Conservation (phyloP, 2,888 invertebrate genomes). For the Morinoia aosen region DNA sequence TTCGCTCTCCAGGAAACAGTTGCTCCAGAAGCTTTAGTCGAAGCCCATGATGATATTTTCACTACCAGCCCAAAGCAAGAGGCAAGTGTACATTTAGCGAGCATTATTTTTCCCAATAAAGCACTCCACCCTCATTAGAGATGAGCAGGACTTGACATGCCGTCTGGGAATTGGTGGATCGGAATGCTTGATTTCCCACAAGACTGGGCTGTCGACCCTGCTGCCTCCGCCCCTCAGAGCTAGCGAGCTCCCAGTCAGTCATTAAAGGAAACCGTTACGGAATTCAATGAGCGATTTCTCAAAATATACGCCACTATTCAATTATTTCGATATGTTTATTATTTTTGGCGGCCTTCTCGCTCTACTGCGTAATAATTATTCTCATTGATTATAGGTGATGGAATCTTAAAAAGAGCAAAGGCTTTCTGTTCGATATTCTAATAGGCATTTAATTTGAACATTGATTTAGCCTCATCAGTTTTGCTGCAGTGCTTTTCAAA, state of each 20-base stretch:
- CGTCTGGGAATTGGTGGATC: not conserved
- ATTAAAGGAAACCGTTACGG: constrained; percentile 37
- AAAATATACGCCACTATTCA: not conserved
- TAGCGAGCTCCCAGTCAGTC: not conserved
- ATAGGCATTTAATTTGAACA: not conserved
- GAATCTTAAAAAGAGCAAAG: not conserved
- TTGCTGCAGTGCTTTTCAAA: not conserved
- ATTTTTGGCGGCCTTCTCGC: not conserved
- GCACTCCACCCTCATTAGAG: not conserved
- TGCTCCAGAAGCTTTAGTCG: not conserved
- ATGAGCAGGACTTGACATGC: not conserved
- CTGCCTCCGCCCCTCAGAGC: not conserved
- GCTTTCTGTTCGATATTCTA: not conserved
- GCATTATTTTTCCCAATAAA: not conserved
- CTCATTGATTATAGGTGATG: not conserved
- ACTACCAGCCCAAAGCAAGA: not conserved
- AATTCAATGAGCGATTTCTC: not conserved
- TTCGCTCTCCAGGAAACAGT: not conserved
- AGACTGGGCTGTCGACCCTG: not conserved
- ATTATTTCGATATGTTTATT: not conserved
- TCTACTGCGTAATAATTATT: not conserved
- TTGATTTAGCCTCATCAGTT: not conserved
- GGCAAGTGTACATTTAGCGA: not conserved
- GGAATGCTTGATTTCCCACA: constrained; percentile 4
- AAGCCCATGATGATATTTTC: too few species aligned